Percentiles rank a stretch among this genome's conserved stretches.
phyloP scores from a whole-genome alignment of 2,888 invertebrate genomes.

The Morpho deidamia region DNA sequence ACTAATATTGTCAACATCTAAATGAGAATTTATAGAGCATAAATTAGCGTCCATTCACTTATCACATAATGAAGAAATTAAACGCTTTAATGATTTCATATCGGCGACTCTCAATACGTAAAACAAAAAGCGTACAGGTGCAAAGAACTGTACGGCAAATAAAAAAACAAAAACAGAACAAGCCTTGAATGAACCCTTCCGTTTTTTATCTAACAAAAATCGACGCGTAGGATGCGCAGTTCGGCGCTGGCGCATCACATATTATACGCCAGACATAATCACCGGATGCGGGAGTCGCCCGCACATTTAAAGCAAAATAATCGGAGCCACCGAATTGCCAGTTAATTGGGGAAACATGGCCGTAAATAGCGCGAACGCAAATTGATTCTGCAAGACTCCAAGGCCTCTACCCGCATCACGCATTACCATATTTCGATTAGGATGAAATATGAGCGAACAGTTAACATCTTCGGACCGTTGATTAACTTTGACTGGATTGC shows the following conservation, averaged over 20 bases:
- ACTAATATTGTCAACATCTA: no score
- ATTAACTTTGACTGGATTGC: slow-evolving; percentile 53
- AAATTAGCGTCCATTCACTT: no score
- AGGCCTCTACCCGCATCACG: slow-evolving; percentile 36
- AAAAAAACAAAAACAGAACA: slow-evolving; percentile 46
- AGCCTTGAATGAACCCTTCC: slow-evolving; percentile 41
- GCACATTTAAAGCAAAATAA: slow-evolving; percentile 74
- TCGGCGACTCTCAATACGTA: slow-evolving; percentile 42
- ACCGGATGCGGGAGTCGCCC: slow-evolving; percentile 77
- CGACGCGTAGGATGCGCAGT: slow-evolving; percentile 49
- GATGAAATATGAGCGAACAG: slow-evolving; percentile 55
- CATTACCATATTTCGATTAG: slow-evolving; percentile 73
- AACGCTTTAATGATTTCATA: slow-evolving; percentile 40
- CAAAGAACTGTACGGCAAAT: slow-evolving; percentile 57
- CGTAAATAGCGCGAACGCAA: slow-evolving; percentile 67
- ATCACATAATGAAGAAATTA: neutral
- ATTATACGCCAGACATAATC: slow-evolving; percentile 70
- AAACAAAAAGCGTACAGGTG: slow-evolving; percentile 65
- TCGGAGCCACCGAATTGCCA: slow-evolving; percentile 77
- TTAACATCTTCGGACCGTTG: slow-evolving; percentile 60
- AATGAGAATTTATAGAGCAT: no score
- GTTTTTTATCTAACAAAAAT: slow-evolving; percentile 75
- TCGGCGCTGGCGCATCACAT: slow-evolving; percentile 69
- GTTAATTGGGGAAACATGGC: slow-evolving; percentile 73
- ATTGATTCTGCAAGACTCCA: slow-evolving; percentile 60